Evolutionary conservation across 1,140 invertebrate species (phyloP), one percentile per base, ranked within the genome.

Genomic region (Dinothrombium tinctorium): DNA sequence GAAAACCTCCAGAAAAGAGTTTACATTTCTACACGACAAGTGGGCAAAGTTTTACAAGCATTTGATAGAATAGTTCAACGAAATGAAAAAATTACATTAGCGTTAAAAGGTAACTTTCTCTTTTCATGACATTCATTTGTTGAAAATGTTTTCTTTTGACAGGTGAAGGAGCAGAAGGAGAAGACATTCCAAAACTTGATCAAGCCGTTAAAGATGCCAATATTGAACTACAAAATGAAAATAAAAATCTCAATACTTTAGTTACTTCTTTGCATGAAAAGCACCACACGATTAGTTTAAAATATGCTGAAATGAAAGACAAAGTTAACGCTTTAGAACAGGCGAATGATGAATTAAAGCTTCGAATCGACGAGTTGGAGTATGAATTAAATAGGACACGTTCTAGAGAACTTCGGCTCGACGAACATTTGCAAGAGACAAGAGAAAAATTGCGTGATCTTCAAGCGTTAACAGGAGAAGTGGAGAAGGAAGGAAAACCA

Each of bases 341-440:
- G 0, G 77, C 89, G 60, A 79, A 75, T 44, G 87, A 86, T 19
- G 89, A 95, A 55, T 62, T 92, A 28, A 76, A 81, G 56, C 94
- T 94, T 61, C 81, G 89, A 63, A 76, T 90, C 32, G 87, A 94
- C 56, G 89, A 94, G 59, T 57, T 90, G 24, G 82, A 92, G 54
- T 94, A 92, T 57, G 83, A 94, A 55, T 59, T 86, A 17, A 74
- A 79, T 51, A 89, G 87, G 64, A 73, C 86, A 2, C 69, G 77
- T 24, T 73, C 73, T 17, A 26, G 50, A 22, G 51, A 52, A 36
- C 26, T 37, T 20, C 15, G 45, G 4, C 15, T 46, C 7, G 33
- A 46, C 25, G 45, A 48, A 2, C 24, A 40, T 24, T 24, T 43
- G 1, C 28, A 38, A 17, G 47, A 48, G 32, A 37, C 41, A 4